Conservation (phyloP, 2,797 vertebrate genomes). For the Astyanax mexicanus region DNA sequence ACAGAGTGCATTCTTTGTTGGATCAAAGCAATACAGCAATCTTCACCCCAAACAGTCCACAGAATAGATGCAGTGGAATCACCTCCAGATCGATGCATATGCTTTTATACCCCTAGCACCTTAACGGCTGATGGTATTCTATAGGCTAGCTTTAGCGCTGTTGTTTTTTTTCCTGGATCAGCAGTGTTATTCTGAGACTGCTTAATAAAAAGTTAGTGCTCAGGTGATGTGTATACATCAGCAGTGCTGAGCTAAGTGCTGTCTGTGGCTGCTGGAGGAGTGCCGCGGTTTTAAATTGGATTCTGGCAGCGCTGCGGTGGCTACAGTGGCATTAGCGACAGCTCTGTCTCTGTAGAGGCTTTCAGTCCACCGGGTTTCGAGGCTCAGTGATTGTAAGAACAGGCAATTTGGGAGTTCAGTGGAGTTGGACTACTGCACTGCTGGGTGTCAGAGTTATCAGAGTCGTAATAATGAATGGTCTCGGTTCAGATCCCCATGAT, state of each 20-base stretch:
- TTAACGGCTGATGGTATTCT: not conserved
- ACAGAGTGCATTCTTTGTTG: not conserved
- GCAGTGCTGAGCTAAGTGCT: constrained; percentile 6
- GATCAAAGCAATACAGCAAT: too few species aligned
- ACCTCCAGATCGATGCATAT: not conserved
- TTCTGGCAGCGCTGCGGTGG: not conserved
- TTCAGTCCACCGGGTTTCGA: constrained; percentile 21
- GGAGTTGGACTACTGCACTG: constrained; percentile 31
- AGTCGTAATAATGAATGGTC: too few species aligned
- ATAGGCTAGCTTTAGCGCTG: not conserved
- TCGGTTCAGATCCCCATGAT: too few species aligned
- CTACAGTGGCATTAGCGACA: constrained; percentile 20
- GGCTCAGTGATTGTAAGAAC: constrained; percentile 24
- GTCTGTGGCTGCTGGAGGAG: not conserved
- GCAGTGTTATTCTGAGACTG: not conserved
- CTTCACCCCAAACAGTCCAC: not conserved
- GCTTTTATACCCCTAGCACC: not conserved
- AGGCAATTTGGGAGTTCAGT: constrained; percentile 43
- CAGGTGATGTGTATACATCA: not conserved
- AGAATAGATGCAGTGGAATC: not conserved
- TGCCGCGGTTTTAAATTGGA: constrained; percentile 12
- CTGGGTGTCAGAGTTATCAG: constrained; percentile 21
- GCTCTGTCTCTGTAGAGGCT: constrained; percentile 19
- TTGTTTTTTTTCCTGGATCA: not conserved
- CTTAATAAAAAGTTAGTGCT: not conserved